Evolutionary conservation across 2,888 invertebrate genomes (phyloP).

Genomic region (Zaprionus lineosus): DNA sequence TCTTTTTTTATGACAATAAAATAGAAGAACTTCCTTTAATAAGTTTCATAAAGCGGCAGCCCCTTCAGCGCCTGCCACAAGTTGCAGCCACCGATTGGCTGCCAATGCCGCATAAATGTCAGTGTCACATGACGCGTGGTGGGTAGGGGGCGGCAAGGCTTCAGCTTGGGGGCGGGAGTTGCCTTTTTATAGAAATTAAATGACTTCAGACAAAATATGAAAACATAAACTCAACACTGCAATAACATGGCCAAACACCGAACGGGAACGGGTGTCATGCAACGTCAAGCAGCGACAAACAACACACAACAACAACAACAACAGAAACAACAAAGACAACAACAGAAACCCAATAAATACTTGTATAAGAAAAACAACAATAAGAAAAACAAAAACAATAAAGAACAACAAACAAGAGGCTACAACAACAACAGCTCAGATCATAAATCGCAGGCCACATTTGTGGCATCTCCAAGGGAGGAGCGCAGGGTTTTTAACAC

Average conservation of each 20-base stretch:
- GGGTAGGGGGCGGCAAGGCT: no score
- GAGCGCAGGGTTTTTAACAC: conserved; percentile 60
- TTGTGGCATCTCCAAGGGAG: conserved; percentile 34
- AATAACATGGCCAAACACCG: conserved; percentile 33
- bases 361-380: no score
- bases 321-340: conserved; percentile 10
- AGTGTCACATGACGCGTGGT: conserved; percentile 50
- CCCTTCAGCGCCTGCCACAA: conserved; percentile 18
- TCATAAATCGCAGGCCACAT: conserved; percentile 65
- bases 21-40: conserved; percentile 48
- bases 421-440: conserved; percentile 28
- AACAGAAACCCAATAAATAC: no score
- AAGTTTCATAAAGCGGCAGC: conserved; percentile 45
- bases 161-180: conserved; percentile 23
- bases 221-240: conserved; percentile 64
- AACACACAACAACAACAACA: conserved; percentile 16
- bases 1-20: conserved; percentile 32
- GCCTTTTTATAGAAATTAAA: conserved; percentile 60
- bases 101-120: conserved; percentile 55
- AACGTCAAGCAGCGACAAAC: no score
- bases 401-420: no score
- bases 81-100: conserved; percentile 27
- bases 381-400: no score
- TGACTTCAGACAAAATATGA: conserved; percentile 57
- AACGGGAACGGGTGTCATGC: conserved; percentile 53